Percentiles rank a stretch among this genome's conserved stretches.
phyloP scores from a whole-genome alignment of 1,140 invertebrate species.

The Forficula auricularia region DNA sequence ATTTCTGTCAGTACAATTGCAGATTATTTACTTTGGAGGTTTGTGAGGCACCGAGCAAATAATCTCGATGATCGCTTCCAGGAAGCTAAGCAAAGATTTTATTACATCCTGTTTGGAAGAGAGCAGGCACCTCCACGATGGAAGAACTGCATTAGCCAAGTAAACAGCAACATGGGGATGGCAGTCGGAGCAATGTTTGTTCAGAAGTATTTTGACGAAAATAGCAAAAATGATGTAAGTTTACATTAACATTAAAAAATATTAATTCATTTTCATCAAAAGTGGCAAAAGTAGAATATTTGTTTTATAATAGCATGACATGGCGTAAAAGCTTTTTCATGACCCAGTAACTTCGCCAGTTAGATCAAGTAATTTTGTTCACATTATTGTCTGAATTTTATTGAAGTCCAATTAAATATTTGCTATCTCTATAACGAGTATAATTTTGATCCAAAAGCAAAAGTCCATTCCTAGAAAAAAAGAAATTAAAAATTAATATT shows the following conservation, averaged over 20 bases:
- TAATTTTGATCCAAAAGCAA: too few relatives aligned
- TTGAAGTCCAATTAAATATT: too few relatives aligned
- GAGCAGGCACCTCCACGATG: conserved; percentile 56
- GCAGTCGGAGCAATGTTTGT: conserved; percentile 74
- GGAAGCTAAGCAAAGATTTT: conserved; percentile 41
- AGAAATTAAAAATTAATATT: too few relatives aligned
- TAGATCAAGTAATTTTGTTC: too few relatives aligned
- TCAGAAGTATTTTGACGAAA: conserved; percentile 64
- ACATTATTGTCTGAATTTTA: not conserved
- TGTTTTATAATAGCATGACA: too few relatives aligned
- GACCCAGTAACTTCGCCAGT: too few relatives aligned
- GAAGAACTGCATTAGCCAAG: conserved; percentile 67
- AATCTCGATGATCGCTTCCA: conserved; percentile 67
- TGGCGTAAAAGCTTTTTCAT: too few relatives aligned
- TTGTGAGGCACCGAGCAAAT: conserved; percentile 67
- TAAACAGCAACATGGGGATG: conserved; percentile 70
- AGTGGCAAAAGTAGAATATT: too few relatives aligned
- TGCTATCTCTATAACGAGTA: too few relatives aligned
- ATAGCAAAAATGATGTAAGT: conserved; percentile 56
- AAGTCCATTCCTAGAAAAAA: too few relatives aligned
- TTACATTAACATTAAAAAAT: too few relatives aligned
- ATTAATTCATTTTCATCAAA: too few relatives aligned
- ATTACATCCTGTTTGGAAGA: conserved; percentile 50
- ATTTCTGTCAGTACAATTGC: conserved; percentile 30
- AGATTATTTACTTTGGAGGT: conserved; percentile 72